phyloP scores from a whole-genome alignment of 2,797 vertebrate species.

The Glossophaga mutica region DNA sequence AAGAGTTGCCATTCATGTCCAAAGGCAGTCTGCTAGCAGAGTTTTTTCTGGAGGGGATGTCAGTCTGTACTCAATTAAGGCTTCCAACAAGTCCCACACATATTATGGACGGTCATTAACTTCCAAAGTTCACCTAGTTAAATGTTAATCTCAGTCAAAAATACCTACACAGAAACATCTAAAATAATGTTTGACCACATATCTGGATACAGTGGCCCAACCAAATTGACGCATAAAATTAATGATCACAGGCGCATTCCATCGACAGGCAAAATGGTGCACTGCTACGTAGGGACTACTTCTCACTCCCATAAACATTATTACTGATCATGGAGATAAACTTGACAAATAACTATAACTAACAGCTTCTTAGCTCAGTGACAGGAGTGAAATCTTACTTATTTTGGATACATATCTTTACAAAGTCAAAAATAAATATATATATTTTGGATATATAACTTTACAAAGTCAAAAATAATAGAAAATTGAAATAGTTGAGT shows the following conservation, averaged over 20 bases:
- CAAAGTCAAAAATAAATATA: neutral
- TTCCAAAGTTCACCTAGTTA: neutral
- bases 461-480: neutral
- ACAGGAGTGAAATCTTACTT: neutral
- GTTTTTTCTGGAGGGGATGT: neutral
- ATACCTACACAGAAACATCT: neutral
- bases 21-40: neutral
- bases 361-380: neutral
- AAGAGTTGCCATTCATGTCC: neutral
- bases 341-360: neutral
- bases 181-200: neutral
- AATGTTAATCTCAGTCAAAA: neutral
- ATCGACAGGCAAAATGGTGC: neutral
- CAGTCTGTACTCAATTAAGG: neutral
- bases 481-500: neutral
- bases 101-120: neutral
- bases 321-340: neutral
- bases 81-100: neutral
- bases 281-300: neutral
- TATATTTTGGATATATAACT: neutral
- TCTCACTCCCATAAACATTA: neutral
- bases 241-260: neutral
- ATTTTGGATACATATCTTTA: neutral
- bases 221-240: neutral
- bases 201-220: neutral